These are phyloP conservation scores for Theodoxus fluviatilis DNA, from an alignment of 2,888 invertebrate species.

Conservation along the genomic window DNA sequence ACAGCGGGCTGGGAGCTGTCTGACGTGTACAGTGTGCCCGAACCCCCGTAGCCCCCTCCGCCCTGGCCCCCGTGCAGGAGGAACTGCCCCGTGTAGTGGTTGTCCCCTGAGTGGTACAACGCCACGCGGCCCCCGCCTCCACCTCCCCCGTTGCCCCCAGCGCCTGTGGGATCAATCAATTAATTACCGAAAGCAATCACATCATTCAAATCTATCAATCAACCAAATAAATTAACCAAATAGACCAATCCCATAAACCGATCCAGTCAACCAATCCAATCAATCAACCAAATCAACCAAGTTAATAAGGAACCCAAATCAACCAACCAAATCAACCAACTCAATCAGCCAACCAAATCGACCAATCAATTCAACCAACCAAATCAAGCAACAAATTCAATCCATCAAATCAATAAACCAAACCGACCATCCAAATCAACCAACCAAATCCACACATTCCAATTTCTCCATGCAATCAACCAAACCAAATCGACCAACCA, in stretches of 20 bases:
- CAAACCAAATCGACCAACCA: too few relatives aligned
- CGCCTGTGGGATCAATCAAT: slow-evolving; percentile 35
- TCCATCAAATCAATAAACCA: too few relatives aligned
- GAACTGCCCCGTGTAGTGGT: slow-evolving; percentile 45
- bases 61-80: slow-evolving; percentile 43
- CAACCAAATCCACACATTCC: too few relatives aligned
- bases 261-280: too few relatives aligned
- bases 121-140: slow-evolving; percentile 53
- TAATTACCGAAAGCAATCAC: background rate
- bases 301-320: too few relatives aligned
- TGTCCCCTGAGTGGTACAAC: slow-evolving; percentile 41
- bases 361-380: too few relatives aligned
- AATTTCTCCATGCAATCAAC: too few relatives aligned
- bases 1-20: slow-evolving; percentile 28
- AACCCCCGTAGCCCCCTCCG: slow-evolving; percentile 38
- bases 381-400: too few relatives aligned
- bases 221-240: background rate
- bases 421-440: too few relatives aligned
- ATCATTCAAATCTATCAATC: background rate
- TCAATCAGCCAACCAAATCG: too few relatives aligned
- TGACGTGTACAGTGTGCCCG: slow-evolving; percentile 46
- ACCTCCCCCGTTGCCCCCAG: slow-evolving; percentile 40
- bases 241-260: background rate
- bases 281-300: too few relatives aligned
- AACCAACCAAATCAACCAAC: too few relatives aligned